Conservation (phyloP, 1,140 invertebrate species). For the Drosophila ficusphila region DNA sequence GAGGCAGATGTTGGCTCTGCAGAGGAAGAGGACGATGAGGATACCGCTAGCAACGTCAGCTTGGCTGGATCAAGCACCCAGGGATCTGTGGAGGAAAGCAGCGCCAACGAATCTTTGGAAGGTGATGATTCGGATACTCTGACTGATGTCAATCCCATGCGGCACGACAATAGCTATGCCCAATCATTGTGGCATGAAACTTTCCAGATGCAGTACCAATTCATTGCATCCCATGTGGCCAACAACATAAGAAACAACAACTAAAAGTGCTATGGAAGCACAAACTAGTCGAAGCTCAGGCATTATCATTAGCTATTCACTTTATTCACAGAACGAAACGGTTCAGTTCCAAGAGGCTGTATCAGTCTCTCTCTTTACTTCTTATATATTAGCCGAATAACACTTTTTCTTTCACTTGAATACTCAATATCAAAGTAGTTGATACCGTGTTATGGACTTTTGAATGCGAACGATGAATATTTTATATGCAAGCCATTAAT, state of each 20-base stretch:
- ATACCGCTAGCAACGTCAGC: slow-evolving; percentile 9
- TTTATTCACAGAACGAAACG: slow-evolving; percentile 3
- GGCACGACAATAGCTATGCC: background rate
- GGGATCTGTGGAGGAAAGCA: background rate
- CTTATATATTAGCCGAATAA: slow-evolving; percentile 4
- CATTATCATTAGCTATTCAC: slow-evolving; percentile 3
- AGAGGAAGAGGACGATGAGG: background rate
- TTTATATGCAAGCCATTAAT: slow-evolving; percentile 18
- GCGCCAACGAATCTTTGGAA: background rate
- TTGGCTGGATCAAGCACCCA: background rate
- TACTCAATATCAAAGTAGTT: slow-evolving; percentile 21
- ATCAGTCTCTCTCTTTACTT: slow-evolving; percentile 22
- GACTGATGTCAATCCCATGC: background rate
- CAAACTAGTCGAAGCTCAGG: slow-evolving; percentile 30
- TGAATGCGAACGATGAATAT: background rate
- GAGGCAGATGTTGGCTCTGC: background rate
- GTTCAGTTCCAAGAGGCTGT: slow-evolving; percentile 28
- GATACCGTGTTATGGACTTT: slow-evolving; percentile 18
- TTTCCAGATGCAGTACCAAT: slow-evolving; percentile 51
- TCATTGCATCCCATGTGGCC: slow-evolving; percentile 51
- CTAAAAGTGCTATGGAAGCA: slow-evolving; percentile 6
- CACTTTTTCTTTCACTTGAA: slow-evolving; percentile 5
- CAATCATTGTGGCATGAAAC: slow-evolving; percentile 22
- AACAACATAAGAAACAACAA: slow-evolving; percentile 9
- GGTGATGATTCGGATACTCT: background rate